Evolutionary conservation across 2,113 vertebrate genomes (phyloP), one percentile per base, ranked within the genome.

Genomic region (Lophius piscatorius): DNA sequence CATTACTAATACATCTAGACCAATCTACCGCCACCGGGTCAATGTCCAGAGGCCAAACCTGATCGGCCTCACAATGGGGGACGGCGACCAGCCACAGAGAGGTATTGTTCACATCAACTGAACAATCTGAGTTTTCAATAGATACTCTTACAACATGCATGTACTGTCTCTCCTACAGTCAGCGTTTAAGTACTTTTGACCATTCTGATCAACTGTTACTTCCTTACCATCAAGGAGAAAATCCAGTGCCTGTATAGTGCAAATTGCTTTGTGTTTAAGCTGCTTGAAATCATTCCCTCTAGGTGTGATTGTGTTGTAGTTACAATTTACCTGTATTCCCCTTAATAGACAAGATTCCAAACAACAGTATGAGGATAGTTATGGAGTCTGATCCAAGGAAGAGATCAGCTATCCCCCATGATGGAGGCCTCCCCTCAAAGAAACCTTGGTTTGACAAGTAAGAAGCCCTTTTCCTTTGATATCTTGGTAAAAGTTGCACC

Each of bases 391-490:
- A 98, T 65, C 91, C 93, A n/a, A 93, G 97, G 76, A 98, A 98
- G 83, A 94, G 96, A 87, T 90, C 93, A 10, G 86, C 88, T 58
- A 79, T 85, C 28, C 78, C 90, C 48, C 91, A 91, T 6, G 95
- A 97, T 61, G 87, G 90, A 76, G 91, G 88, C 55, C 80, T 92
- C 80, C 89, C 85, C 79, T 5, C 81, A 33, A 98, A 97, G 91
- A 99, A 95, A 88, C 94, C 94, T 40, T 98, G 97, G 97, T 95
- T 96, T 93, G 95, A 97, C 83, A 98, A 95, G 96, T 98, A 92
- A 92, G 94, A 70, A 12, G 3, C 26, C 29, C 5, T 4, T 28
- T 18, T 23, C n/a, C 1, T 35, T 6, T 23, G 2, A 9, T 26
- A 11, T 10, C 4, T 28, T 18, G 26, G 42, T 17, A 6, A 17